A percentile compares a stretch with the other conserved stretches of the same genome.
Evolutionary conservation across 2,113 vertebrate species (phyloP).

Genomic region (Gorsachius goisagi): DNA sequence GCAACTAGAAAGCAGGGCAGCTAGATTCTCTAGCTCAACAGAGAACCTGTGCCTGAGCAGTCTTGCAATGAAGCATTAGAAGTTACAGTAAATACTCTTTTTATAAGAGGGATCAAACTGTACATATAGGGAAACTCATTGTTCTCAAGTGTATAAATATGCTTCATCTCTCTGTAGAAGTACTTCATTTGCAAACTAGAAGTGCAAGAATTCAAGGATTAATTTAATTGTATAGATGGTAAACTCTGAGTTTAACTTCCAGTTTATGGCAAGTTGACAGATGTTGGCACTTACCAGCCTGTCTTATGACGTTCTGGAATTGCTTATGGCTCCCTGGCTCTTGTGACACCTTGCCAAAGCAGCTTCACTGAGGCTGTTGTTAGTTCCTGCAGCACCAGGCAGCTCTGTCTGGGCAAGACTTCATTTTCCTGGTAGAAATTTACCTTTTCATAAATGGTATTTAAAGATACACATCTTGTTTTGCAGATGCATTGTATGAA

Average conservation of each 20-base stretch:
- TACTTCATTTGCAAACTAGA: neutral
- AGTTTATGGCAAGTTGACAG: neutral
- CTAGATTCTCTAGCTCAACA: neutral
- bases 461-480: neutral
- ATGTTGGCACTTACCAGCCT: neutral
- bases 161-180: neutral
- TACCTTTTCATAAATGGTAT: neutral
- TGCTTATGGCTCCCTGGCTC: neutral
- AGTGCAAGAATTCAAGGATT: neutral
- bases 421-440: neutral
- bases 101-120: neutral
- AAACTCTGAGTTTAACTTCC: neutral
- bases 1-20: neutral
- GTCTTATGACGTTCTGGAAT: neutral
- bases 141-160: neutral
- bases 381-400: neutral
- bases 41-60: neutral
- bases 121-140: neutral
- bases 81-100: neutral
- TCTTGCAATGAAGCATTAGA: neutral
- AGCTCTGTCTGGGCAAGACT: neutral
- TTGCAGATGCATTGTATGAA: slow-evolving; percentile 82
- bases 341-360: neutral
- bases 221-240: neutral
- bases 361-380: neutral